Percentiles rank a stretch among this genome's conserved stretches.
Conservation (phyloP, 2,113 vertebrate genomes). For the Rafetus swinhoei region DNA sequence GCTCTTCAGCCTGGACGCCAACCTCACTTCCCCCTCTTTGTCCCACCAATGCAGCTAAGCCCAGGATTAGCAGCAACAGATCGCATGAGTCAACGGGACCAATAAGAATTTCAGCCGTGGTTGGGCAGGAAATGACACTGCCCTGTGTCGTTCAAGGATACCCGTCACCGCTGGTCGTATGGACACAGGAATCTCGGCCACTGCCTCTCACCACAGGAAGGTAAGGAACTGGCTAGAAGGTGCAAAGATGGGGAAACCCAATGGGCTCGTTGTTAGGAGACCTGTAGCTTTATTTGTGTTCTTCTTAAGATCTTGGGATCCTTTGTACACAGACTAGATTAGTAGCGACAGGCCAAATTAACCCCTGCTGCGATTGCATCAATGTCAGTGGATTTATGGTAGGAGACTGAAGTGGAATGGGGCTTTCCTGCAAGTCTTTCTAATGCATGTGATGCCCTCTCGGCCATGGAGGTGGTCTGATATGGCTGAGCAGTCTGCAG, state of each 20-base stretch:
- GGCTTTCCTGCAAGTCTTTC: neutral
- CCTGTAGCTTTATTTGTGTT: neutral
- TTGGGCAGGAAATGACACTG: slow-evolving; percentile 85
- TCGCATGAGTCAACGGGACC: slow-evolving; percentile 20
- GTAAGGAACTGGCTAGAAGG: slow-evolving; percentile 71
- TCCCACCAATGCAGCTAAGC: slow-evolving; percentile 78
- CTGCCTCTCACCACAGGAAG: slow-evolving; percentile 78
- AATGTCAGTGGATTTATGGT: neutral
- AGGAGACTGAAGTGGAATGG: neutral
- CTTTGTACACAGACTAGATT: neutral
- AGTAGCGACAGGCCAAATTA: neutral
- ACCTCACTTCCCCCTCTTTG: neutral
- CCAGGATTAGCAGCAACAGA: slow-evolving; percentile 77
- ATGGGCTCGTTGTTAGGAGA: neutral
- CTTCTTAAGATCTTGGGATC: neutral
- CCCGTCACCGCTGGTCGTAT: slow-evolving; percentile 86
- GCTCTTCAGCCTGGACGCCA: neutral
- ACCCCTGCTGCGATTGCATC: neutral
- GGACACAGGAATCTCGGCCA: slow-evolving; percentile 83
- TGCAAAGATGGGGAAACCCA: neutral
- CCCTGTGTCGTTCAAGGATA: slow-evolving; percentile 86
- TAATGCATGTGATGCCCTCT: neutral
- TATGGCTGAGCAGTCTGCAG: neutral
- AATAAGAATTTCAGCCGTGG: slow-evolving; percentile 76
- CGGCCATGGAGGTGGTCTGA: neutral